Evolutionary conservation across 2,888 invertebrate genomes (phyloP).

Genomic region (Galerucella nymphaeae): DNA sequence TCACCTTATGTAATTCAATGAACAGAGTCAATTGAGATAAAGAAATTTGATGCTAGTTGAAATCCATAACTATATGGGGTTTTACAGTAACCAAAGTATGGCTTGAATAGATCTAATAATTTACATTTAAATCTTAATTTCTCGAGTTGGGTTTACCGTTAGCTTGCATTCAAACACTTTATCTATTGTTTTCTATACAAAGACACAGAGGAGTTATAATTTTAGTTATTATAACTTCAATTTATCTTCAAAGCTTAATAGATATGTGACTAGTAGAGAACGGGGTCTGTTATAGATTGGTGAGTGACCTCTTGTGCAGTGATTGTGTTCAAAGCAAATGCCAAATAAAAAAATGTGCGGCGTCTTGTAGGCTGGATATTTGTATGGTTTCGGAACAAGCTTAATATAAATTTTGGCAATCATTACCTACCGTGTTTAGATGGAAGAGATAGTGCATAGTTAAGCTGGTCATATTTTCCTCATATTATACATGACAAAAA

Average conservation of each 20-base stretch:
- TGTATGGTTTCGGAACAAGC: background rate
- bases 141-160: background rate
- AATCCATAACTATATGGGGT: background rate
- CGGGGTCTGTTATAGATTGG: background rate
- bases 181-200: slow-evolving; percentile 12
- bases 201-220: background rate
- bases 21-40: background rate
- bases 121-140: slow-evolving; percentile 8
- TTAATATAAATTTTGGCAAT: slow-evolving; percentile 4
- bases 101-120: slow-evolving; percentile 10
- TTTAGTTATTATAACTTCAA: background rate
- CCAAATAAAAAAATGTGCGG: background rate
- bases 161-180: background rate
- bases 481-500: too few species aligned
- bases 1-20: background rate
- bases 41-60: too few species aligned
- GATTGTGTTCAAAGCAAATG: too few species aligned
- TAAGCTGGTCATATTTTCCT: too few species aligned
- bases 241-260: slow-evolving; percentile 5
- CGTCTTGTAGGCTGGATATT: slow-evolving; percentile 4
- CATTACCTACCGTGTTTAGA: background rate
- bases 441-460: background rate
- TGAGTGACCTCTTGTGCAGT: too few species aligned
- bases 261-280: background rate
- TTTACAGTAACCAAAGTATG: background rate